Evolutionary conservation across 2,797 vertebrate species (phyloP).

Genomic region (Oceanodroma leucorhoa): DNA sequence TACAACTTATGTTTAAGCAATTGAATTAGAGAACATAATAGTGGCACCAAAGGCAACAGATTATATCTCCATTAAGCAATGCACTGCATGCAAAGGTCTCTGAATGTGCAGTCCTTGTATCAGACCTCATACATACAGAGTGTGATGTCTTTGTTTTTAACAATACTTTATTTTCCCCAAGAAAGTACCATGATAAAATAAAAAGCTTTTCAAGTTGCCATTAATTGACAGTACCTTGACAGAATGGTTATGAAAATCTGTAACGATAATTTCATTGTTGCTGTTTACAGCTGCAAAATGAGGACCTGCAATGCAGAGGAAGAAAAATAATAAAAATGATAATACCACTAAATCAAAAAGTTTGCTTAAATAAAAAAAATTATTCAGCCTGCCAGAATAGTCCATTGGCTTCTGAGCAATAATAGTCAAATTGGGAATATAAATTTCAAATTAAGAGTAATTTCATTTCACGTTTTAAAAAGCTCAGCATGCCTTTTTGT

Average conservation of each 20-base stretch:
- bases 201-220: neutral
- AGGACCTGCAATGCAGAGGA: conserved; percentile 81
- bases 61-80: neutral
- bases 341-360: neutral
- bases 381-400: neutral
- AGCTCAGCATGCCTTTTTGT: neutral
- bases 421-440: neutral
- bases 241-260: conserved; percentile 99
- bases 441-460: neutral
- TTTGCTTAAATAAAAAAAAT: neutral
- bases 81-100: neutral
- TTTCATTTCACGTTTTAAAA: neutral
- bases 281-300: conserved; percentile 98
- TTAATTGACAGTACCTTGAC: conserved; percentile 86
- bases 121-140: neutral
- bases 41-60: neutral
- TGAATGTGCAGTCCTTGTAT: neutral
- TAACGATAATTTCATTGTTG: conserved; percentile 98
- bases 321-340: neutral
- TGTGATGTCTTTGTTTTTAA: neutral
- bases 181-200: neutral
- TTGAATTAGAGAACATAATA: neutral
- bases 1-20: neutral
- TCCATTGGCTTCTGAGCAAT: neutral
- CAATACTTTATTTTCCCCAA: neutral